These are phyloP conservation scores for Harpagoxenus sublaevis DNA, from an alignment of 2,888 invertebrate genomes.

Conservation along the genomic window DNA sequence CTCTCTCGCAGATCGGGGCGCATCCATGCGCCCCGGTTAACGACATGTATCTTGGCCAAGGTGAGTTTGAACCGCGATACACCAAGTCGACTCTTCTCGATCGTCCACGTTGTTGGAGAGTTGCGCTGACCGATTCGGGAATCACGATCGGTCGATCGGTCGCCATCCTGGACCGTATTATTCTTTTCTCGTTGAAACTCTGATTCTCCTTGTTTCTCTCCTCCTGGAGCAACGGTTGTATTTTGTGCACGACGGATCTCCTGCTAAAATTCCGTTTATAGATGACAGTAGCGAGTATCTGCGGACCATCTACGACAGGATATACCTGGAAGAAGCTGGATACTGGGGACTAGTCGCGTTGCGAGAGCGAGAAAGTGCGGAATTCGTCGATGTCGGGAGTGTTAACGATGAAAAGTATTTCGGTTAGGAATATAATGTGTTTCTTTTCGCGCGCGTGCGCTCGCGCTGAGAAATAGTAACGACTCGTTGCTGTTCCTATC, in stretches of 20 bases:
- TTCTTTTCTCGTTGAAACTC: neutral
- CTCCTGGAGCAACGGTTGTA: neutral
- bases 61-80: slow-evolving; percentile 74
- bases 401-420: slow-evolving; percentile 80
- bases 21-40: slow-evolving; percentile 89
- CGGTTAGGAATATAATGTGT: slow-evolving; percentile 78
- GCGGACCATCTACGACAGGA: slow-evolving; percentile 80
- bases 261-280: slow-evolving; percentile 69
- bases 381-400: slow-evolving; percentile 80
- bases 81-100: neutral
- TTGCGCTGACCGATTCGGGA: neutral
- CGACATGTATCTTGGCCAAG: slow-evolving; percentile 86
- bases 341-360: slow-evolving; percentile 84
- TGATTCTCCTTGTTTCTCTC: neutral
- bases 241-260: neutral
- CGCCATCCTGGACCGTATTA: neutral
- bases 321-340: slow-evolving; percentile 85
- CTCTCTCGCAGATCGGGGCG: slow-evolving; percentile 94
- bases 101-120: too few relatives aligned
- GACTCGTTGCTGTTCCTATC: neutral
- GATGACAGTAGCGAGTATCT: slow-evolving; percentile 79
- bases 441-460: neutral
- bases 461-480: neutral
- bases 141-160: neutral
- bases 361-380: slow-evolving; percentile 81